These are phyloP conservation scores for Fringilla coelebs DNA, from an alignment of 2,797 vertebrate species.

Conservation along the genomic window DNA sequence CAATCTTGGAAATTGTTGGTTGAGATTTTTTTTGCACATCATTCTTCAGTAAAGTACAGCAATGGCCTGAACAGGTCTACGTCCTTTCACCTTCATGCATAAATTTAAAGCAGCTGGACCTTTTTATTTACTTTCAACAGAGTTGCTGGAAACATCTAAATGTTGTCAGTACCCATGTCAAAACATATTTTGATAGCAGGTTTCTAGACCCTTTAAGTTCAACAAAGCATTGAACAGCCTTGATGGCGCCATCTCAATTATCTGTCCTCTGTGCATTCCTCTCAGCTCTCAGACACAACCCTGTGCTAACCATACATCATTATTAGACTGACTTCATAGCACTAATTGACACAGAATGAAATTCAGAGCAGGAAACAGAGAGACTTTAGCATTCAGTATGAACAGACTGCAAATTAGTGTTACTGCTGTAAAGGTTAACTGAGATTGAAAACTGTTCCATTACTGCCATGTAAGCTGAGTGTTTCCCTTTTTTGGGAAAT, in stretches of 20 bases:
- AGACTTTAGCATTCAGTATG: conserved; percentile 6
- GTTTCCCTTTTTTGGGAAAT: background rate
- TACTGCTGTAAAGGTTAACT: conserved; percentile 56
- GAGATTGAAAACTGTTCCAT: conserved; percentile 48
- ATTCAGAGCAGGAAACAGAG: conserved; percentile 31
- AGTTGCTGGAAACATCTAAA: background rate
- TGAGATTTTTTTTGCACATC: background rate
- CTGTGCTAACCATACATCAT: conserved; percentile 38
- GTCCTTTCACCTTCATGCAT: background rate
- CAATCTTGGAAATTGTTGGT: background rate
- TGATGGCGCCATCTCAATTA: background rate
- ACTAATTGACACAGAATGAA: conserved; percentile 67
- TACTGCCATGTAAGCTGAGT: background rate
- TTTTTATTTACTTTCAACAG: background rate
- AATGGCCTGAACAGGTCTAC: background rate
- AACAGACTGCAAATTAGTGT: conserved; percentile 36
- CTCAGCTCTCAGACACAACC: background rate
- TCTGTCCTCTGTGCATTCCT: background rate
- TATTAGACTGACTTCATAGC: conserved; percentile 42
- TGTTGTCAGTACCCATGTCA: background rate
- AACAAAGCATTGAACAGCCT: background rate
- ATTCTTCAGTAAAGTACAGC: background rate
- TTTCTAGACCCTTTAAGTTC: background rate
- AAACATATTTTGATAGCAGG: background rate
- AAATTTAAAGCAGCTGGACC: background rate